These are phyloP conservation scores for Porites lobata DNA, from an alignment of 92 coral and sea anemone species.

Conservation along the genomic window DNA sequence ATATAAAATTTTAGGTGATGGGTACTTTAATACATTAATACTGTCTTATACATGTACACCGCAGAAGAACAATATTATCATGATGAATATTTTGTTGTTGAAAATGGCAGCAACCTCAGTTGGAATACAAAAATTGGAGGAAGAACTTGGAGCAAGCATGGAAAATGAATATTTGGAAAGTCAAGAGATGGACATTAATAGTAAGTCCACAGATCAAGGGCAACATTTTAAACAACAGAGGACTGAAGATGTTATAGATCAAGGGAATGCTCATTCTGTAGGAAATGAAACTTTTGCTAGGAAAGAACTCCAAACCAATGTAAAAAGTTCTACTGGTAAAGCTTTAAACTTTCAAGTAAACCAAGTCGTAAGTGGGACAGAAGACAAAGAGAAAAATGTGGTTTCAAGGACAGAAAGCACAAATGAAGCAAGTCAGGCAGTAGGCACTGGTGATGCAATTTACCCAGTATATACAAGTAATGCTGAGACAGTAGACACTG, in stretches of 20 bases:
- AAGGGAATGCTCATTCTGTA: neutral
- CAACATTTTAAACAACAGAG: neutral
- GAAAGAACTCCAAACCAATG: neutral
- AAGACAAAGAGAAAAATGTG: neutral
- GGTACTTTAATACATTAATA: too few relatives aligned
- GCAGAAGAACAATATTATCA: too few relatives aligned
- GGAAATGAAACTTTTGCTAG: neutral
- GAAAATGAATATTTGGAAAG: conserved; percentile 37
- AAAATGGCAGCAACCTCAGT: conserved; percentile 55
- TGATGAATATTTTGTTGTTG: neutral
- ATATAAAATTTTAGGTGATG: too few relatives aligned
- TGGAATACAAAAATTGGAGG: conserved; percentile 72
- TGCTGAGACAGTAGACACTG: neutral
- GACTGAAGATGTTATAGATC: neutral
- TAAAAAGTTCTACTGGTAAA: too few relatives aligned
- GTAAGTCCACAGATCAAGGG: neutral
- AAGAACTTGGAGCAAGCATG: conserved; percentile 59
- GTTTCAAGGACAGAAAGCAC: neutral
- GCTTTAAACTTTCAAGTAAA: neutral
- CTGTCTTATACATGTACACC: neutral
- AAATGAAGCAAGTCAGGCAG: neutral
- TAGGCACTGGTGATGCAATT: neutral
- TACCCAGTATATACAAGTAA: neutral
- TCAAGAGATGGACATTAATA: neutral
- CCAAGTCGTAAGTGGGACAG: neutral